These are phyloP conservation scores for Hassar affinis DNA, from an alignment of 2,113 vertebrate species.

Conservation along the genomic window DNA sequence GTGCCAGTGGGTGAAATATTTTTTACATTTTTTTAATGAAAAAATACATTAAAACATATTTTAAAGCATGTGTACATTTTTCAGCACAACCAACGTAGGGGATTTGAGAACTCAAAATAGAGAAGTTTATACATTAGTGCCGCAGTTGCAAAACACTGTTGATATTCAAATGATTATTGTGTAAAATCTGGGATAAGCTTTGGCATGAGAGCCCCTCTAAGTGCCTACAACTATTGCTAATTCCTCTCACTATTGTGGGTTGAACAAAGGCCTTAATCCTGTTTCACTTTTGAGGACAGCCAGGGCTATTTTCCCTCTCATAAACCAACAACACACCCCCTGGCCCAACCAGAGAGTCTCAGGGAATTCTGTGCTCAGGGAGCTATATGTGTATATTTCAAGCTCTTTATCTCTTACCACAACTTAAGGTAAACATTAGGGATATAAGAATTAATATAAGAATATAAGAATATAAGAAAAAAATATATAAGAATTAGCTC, in stretches of 20 bases:
- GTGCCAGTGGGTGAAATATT: background rate
- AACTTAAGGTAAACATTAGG: conserved; percentile 64
- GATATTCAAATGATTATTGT: conserved; percentile 99
- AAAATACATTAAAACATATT: background rate
- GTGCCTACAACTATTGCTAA: conserved; percentile 99
- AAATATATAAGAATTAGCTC: conserved; percentile 61
- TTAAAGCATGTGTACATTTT: conserved; percentile 63
- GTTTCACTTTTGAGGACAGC: conserved; percentile 96
- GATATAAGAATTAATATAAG: conserved; percentile 75
- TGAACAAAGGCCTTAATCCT: conserved; percentile 99
- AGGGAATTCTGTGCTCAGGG: conserved; percentile 79
- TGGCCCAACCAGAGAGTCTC: conserved; percentile 89
- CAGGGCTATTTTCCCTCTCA: conserved; percentile 96
- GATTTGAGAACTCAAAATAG: conserved; percentile 91
- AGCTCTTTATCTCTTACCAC: conserved; percentile 87
- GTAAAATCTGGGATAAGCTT: conserved; percentile 99
- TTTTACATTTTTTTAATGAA: background rate
- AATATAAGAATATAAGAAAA: conserved; percentile 67
- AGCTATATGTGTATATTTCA: conserved; percentile 95
- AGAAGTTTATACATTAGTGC: conserved; percentile 99
- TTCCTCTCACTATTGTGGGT: conserved; percentile 96
- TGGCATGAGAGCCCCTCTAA: conserved; percentile 99
- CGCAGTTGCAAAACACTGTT: conserved; percentile 99
- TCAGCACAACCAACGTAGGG: conserved; percentile 78
- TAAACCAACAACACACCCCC: conserved; percentile 99